These are phyloP conservation scores for Enteromius anoplus DNA, from an alignment of 2,797 vertebrate genomes.

Conservation along the genomic window DNA sequence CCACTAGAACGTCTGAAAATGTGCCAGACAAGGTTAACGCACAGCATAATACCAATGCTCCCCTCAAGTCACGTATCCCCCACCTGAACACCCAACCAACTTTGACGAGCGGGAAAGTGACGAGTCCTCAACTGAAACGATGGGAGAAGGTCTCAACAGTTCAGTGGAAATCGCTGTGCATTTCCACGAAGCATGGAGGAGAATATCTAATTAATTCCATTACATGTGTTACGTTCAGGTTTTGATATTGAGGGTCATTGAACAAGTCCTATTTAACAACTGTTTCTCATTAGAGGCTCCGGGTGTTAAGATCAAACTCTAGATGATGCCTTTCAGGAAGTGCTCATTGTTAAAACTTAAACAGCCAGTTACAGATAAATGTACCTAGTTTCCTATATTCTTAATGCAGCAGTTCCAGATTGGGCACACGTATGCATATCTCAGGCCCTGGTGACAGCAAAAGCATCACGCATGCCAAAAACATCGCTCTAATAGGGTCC, in stretches of 20 bases:
- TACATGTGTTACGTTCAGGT: not conserved
- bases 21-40: conserved; percentile 50
- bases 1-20: conserved; percentile 51
- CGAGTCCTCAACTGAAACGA: conserved; percentile 13
- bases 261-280: conserved; percentile 24
- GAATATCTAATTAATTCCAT: conserved; percentile 28
- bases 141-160: conserved; percentile 22
- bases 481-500: conserved; percentile 56
- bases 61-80: conserved; percentile 10
- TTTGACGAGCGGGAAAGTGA: conserved; percentile 28
- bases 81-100: conserved; percentile 38
- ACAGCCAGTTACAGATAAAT: conserved; percentile 35
- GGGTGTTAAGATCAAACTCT: conserved; percentile 3
- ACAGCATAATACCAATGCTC: conserved; percentile 30
- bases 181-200: conserved; percentile 4
- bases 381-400: conserved; percentile 12
- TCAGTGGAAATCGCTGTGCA: conserved; percentile 14
- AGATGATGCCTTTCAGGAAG: conserved; percentile 4
- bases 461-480: conserved; percentile 56
- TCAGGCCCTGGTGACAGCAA: conserved; percentile 50
- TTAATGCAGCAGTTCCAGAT: conserved; percentile 43
- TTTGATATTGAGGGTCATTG: conserved; percentile 17
- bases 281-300: conserved; percentile 41
- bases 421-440: conserved; percentile 40
- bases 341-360: conserved; percentile 32